A percentile compares a stretch with the other conserved stretches of the same genome.
These are phyloP conservation scores for Apamea sordens DNA, from an alignment of 2,888 invertebrate species.

Conservation along the genomic window DNA sequence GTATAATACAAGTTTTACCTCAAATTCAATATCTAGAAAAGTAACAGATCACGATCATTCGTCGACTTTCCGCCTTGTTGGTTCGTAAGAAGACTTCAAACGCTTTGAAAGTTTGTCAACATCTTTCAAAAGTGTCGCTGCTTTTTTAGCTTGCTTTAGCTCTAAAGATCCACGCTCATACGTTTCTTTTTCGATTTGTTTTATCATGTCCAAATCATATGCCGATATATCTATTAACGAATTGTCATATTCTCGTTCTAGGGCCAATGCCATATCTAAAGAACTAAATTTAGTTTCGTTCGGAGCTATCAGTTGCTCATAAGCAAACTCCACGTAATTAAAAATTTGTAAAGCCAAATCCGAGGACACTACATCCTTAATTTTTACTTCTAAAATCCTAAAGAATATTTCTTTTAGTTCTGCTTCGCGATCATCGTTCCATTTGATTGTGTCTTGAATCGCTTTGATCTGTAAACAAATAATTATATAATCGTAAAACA, in stretches of 20 bases:
- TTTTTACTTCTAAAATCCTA: constrained; percentile 82
- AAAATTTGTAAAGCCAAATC: constrained; percentile 91
- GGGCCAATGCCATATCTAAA: constrained; percentile 90
- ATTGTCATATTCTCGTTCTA: constrained; percentile 89
- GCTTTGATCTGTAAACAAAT: constrained; percentile 77
- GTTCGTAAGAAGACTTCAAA: constrained; percentile 83
- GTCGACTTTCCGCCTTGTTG: constrained; percentile 70
- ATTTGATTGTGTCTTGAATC: constrained; percentile 77
- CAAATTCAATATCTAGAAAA: neutral
- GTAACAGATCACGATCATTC: constrained; percentile 6
- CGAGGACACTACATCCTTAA: constrained; percentile 90
- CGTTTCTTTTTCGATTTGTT: constrained; percentile 82
- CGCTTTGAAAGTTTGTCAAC: constrained; percentile 80
- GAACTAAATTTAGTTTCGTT: constrained; percentile 91
- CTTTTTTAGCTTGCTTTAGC: constrained; percentile 81
- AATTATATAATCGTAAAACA: neutral
- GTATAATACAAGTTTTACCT: neutral
- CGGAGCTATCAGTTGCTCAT: constrained; percentile 91
- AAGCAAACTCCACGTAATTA: constrained; percentile 92
- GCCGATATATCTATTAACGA: constrained; percentile 83
- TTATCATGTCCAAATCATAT: constrained; percentile 81
- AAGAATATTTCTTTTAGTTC: constrained; percentile 84
- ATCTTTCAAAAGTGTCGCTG: constrained; percentile 82
- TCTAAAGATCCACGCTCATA: constrained; percentile 80
- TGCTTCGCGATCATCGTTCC: constrained; percentile 78